These are phyloP conservation scores for Lobophora halterata DNA, from an alignment of 2,888 invertebrate species.

Conservation along the genomic window DNA sequence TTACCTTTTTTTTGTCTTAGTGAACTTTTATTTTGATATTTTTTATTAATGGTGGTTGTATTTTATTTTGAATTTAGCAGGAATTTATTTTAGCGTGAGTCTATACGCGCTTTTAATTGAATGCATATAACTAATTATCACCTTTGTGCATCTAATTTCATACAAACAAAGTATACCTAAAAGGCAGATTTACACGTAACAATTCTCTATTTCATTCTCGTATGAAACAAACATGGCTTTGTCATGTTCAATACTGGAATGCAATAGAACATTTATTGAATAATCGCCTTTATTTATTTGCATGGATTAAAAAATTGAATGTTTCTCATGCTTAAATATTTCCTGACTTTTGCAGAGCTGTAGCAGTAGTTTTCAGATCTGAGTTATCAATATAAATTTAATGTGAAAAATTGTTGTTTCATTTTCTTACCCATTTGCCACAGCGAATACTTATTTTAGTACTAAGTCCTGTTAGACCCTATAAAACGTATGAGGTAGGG, in stretches of 20 bases:
- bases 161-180: neutral
- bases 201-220: too few species aligned
- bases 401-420: constrained; percentile 74
- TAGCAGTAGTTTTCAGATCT: constrained; percentile 68
- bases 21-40: constrained; percentile 4
- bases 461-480: neutral
- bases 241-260: too few species aligned
- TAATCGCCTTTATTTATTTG: too few species aligned
- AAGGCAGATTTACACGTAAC: too few species aligned
- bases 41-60: constrained; percentile 4
- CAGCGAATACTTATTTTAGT: constrained; percentile 42
- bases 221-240: too few species aligned
- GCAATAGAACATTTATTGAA: too few species aligned
- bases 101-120: too few species aligned
- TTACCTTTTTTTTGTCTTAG: constrained; percentile 29
- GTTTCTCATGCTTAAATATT: constrained; percentile 10
- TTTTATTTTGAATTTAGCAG: constrained; percentile 25
- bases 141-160: too few species aligned
- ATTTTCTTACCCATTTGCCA: constrained; percentile 50
- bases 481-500: too few species aligned
- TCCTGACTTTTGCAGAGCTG: constrained; percentile 37
- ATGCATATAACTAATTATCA: too few species aligned
- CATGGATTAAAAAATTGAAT: too few species aligned
- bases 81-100: constrained; percentile 10
- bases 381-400: constrained; percentile 75